These are phyloP conservation scores for Martes flavigula DNA, from an alignment of 2,797 vertebrate genomes.

Conservation along the genomic window DNA sequence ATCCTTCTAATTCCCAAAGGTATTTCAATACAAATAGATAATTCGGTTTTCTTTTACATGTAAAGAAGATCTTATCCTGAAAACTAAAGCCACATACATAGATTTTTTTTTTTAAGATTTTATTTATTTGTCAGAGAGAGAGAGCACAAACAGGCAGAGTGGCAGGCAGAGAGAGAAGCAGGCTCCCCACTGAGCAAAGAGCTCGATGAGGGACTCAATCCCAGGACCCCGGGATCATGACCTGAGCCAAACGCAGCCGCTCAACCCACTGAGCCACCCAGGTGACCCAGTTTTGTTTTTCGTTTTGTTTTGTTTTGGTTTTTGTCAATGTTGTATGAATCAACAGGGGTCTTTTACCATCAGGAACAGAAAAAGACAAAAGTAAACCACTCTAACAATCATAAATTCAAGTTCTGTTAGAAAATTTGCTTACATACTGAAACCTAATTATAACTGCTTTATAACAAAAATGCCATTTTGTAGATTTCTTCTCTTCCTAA, in stretches of 20 bases:
- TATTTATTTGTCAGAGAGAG: too few relatives aligned
- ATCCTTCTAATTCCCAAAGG: background rate
- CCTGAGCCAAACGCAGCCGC: too few relatives aligned
- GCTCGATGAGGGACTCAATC: too few relatives aligned
- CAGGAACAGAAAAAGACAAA: background rate
- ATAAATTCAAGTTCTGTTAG: background rate
- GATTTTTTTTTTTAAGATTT: background rate
- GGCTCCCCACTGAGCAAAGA: too few relatives aligned
- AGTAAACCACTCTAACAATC: background rate
- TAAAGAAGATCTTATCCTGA: constrained; percentile 34
- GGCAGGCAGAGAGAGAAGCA: too few relatives aligned
- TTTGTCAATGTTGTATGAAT: background rate
- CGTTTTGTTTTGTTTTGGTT: too few relatives aligned
- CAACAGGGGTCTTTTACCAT: background rate
- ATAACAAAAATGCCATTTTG: constrained; percentile 51
- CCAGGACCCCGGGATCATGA: too few relatives aligned
- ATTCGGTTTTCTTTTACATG: background rate
- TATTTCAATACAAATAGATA: background rate
- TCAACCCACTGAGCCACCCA: too few relatives aligned
- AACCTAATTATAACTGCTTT: constrained; percentile 55
- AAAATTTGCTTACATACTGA: constrained; percentile 33
- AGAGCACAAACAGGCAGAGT: too few relatives aligned
- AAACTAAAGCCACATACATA: background rate
- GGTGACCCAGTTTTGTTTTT: too few relatives aligned
- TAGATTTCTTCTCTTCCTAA: constrained; percentile 33